Conservation (phyloP, 2,797 vertebrate species). For the Cyprinodon diabolis region DNA sequence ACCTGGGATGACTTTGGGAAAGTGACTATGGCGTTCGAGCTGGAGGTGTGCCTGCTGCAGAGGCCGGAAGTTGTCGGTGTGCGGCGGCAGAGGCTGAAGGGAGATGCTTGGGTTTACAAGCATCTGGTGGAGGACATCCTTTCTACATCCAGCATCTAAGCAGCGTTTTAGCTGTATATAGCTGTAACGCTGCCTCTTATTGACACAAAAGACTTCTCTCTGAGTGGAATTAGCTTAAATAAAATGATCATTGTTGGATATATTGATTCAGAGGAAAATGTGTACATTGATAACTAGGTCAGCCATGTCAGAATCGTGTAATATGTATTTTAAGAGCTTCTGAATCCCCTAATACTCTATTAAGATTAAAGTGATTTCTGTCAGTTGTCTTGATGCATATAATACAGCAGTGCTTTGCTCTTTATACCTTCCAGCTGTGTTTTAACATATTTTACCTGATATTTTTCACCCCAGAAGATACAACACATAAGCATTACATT, state of each 20-base stretch:
- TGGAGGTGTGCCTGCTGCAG: constrained; percentile 92
- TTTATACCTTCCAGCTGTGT: constrained; percentile 47
- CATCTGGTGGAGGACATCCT: constrained; percentile 93
- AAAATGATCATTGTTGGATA: constrained; percentile 1
- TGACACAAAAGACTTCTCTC: constrained; percentile 4
- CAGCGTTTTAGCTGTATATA: constrained; percentile 7
- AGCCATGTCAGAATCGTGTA: constrained; percentile 28
- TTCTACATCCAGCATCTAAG: constrained; percentile 83
- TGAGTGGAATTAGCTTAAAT: constrained; percentile 1
- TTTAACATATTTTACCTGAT: constrained; percentile 62
- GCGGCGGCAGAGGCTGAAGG: constrained; percentile 89
- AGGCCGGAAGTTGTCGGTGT: constrained; percentile 87
- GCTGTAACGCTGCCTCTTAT: not conserved
- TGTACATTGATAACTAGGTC: constrained; percentile 34
- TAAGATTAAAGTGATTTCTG: constrained; percentile 33
- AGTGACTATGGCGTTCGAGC: constrained; percentile 91
- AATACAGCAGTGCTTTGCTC: constrained; percentile 33
- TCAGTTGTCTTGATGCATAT: constrained; percentile 32
- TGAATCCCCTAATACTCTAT: constrained; percentile 32
- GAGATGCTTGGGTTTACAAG: constrained; percentile 97
- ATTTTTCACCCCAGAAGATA: constrained; percentile 45
- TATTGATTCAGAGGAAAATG: not conserved
- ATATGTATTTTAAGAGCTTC: constrained; percentile 11
- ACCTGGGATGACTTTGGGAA: constrained; percentile 90
- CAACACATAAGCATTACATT: constrained; percentile 32